Base-by-base conservation (phyloP, 2,888 invertebrate genomes). In the Megaustenia siamemsis region DNA sequence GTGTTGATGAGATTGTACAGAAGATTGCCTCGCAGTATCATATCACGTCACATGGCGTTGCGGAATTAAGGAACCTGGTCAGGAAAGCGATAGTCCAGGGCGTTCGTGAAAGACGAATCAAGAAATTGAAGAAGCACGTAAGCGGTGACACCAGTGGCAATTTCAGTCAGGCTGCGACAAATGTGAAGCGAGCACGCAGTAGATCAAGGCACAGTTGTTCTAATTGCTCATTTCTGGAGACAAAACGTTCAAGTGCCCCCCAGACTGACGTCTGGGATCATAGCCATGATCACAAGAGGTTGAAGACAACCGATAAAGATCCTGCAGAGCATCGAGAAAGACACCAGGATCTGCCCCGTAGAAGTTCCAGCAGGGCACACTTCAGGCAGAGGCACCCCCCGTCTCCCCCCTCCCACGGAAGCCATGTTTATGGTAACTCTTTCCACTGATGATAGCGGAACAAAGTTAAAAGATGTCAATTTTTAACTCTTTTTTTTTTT, bases 51-150 rank as follows among this genome's bases (percentile, higher is more conserved):
- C 32, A 18, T 12, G 28, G 71, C 24, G 43, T 32, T 8, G 4
- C 63, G 0, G 75, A 75, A 21, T 5, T 6, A 28, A 24, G 45
- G n/a, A 12, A 71, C 5, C 71, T 63, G 38, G 63, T 82, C 15
- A 71, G 75, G 10, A 43, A 24, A 1, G 63, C 82, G 21, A 40
- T 82, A 8, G 21, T 35, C 18, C 53, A 45, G 32, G 82, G 75
- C 32, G 73, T 82, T 45, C 40, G 63, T 2, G 35, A n/a, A 35
- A 32, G 82, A n/a, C 21, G 82, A 32, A 75, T 82, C n/a, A 43
- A 82, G 28, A 75, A 75, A 12, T 38, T 15, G 1, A n/a, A 43
- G 12, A 28, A 40, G 1, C n/a, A 3, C n/a, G 60, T 18, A 28
- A 43, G n/a, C 18, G 56, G 43, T 12, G 71, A 40, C 40, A n/a